Conservation (phyloP, 2,888 invertebrate species). For the Petrolisthes manimaculis region DNA sequence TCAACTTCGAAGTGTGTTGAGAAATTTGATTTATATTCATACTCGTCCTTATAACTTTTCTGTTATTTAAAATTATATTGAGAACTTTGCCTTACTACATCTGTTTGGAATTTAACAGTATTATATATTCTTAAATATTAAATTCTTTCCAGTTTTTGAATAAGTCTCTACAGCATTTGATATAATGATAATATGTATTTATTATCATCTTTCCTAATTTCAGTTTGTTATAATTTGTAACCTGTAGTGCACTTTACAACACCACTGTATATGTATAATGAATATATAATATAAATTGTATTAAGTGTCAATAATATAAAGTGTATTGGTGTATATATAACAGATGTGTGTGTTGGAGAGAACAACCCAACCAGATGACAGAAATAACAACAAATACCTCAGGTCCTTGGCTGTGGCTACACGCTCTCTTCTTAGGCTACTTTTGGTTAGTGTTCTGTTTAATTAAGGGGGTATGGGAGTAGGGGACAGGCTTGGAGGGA, state of each 20-base stretch:
- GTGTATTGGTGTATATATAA: neutral
- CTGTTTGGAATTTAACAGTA: too few relatives aligned
- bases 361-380: neutral
- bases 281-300: neutral
- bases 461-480: neutral
- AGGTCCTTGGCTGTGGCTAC: neutral
- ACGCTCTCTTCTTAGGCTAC: neutral
- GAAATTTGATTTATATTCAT: too few relatives aligned
- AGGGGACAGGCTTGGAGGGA: too few relatives aligned
- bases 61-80: too few relatives aligned
- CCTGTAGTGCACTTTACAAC: neutral
- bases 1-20: too few relatives aligned
- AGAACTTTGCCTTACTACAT: too few relatives aligned
- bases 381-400: neutral
- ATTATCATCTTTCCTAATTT: neutral
- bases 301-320: neutral
- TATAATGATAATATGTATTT: too few relatives aligned
- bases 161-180: too few relatives aligned
- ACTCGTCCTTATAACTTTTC: too few relatives aligned
- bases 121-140: too few relatives aligned
- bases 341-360: neutral
- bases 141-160: too few relatives aligned
- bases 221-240: neutral
- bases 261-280: neutral
- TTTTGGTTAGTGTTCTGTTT: neutral